These are phyloP conservation scores for human DNA, from an alignment of 2,113 vertebrate species.

Conservation along the genomic window DNA sequence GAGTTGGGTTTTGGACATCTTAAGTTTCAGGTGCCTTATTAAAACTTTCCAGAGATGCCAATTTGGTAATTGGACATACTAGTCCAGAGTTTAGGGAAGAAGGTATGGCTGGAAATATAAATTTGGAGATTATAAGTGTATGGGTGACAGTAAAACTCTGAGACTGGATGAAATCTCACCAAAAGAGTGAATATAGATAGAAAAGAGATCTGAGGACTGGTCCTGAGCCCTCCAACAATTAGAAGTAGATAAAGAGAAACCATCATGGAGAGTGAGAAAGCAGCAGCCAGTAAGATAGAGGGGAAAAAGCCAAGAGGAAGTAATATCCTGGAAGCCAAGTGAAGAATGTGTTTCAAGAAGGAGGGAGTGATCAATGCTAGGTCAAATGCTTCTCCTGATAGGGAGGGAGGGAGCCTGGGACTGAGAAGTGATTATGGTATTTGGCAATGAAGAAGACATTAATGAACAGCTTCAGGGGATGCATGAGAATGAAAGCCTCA, in stretches of 20 bases:
- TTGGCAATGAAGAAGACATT: constrained; percentile 1
- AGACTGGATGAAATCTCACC: background rate
- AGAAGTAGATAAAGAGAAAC: constrained; percentile 13
- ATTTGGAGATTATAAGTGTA: background rate
- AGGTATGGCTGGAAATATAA: background rate
- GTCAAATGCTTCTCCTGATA: background rate
- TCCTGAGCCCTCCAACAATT: background rate
- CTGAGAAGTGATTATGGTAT: background rate
- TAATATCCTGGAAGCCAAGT: background rate
- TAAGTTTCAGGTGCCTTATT: background rate
- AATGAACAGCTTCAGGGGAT: constrained; percentile 30
- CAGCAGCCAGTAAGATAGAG: background rate
- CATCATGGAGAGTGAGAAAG: background rate
- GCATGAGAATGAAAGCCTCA: background rate
- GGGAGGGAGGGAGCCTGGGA: background rate
- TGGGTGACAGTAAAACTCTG: background rate
- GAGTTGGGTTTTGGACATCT: constrained; percentile 10
- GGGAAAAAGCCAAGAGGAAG: background rate
- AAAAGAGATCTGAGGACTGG: background rate
- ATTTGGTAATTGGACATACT: background rate
- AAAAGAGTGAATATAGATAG: background rate
- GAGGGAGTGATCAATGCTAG: background rate
- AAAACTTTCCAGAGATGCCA: background rate
- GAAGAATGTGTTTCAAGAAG: background rate
- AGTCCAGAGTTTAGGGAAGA: background rate